A percentile compares a stretch with the other conserved stretches of the same genome.
Conservation (phyloP, 2,113 vertebrate species). For the Caranx melampygus region DNA sequence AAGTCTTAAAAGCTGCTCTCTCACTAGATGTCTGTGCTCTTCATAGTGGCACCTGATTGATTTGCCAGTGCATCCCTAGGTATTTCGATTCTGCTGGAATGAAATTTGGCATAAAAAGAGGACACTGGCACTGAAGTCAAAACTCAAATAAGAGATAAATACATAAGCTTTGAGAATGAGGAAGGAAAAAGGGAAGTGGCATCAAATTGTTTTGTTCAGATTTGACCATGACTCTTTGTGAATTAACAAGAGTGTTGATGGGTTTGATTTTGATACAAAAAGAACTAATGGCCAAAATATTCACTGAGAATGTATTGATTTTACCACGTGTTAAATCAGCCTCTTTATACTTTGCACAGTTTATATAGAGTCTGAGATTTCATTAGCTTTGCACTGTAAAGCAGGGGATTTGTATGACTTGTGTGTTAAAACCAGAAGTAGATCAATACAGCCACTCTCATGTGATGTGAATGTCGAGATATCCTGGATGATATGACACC, state of each 20-base stretch:
- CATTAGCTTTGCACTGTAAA: too few relatives aligned
- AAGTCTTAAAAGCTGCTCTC: not conserved
- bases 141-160: constrained; percentile 3
- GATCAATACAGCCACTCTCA: too few relatives aligned
- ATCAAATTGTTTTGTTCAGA: not conserved
- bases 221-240: not conserved
- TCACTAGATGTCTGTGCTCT: not conserved
- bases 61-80: not conserved
- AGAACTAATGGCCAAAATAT: not conserved
- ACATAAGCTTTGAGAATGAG: not conserved
- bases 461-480: not conserved
- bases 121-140: constrained; percentile 16
- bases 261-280: not conserved
- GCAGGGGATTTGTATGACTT: too few relatives aligned
- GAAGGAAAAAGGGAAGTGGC: not conserved
- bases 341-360: too few relatives aligned
- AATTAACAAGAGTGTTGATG: not conserved
- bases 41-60: constrained; percentile 4
- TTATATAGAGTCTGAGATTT: too few relatives aligned
- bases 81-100: not conserved
- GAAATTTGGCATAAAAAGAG: not conserved
- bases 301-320: not conserved
- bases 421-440: too few relatives aligned
- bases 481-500: not conserved
- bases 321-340: not conserved